Base-by-base conservation (phyloP, 2,797 vertebrate genomes). In the Falco biarmicus region DNA sequence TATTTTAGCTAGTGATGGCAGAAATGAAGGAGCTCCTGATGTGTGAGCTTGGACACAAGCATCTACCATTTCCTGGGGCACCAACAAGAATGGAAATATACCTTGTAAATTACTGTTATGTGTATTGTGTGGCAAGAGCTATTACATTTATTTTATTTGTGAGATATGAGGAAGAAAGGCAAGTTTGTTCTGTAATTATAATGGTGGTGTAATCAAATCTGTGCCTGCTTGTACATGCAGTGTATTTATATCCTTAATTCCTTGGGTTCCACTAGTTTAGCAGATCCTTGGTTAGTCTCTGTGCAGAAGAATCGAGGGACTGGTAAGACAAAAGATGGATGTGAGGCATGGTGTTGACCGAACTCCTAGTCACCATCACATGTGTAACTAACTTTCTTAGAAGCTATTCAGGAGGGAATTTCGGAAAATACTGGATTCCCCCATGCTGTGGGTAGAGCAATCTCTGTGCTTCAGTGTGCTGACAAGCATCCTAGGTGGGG, bases 11-110 rank as follows among this genome's bases (percentile, higher is more conserved):
- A 63, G 20, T 32, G 29, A 61, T 80, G 73, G 45, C 29, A 89
- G 86, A 93, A 95, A 84, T 51, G 8, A 90, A 70, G 53, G 37
- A 39, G 26, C 68, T 93, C 41, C 57, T 60, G 32, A 41, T 47
- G 13, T 47, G n/a, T 68, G 53, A 94, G 48, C 50, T 90, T 1
- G 1, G 43, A 94, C 15, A 25, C 25, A 91, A 90, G 17, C 41
- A 78, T 31, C 51, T 76, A 73, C 34, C 15, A 11, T 73, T 63
- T 88, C 61, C 77, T 73, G 37, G 14, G 48, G 22, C 48, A 87
- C 13, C 21, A 91, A 24, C 26, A 70, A 84, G 64, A 64, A 75
- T 15, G 26, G 76, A 85, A 83, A 80, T 10, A 66, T 17, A 77
- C 56, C 51, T 78, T 89, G 26, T 43, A 87, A 74, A 89, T 80